A percentile compares a stretch with the other conserved stretches of the same genome.
These are phyloP conservation scores for Halcyon malimbica DNA, from an alignment of 2,113 vertebrate genomes.

Conservation along the genomic window DNA sequence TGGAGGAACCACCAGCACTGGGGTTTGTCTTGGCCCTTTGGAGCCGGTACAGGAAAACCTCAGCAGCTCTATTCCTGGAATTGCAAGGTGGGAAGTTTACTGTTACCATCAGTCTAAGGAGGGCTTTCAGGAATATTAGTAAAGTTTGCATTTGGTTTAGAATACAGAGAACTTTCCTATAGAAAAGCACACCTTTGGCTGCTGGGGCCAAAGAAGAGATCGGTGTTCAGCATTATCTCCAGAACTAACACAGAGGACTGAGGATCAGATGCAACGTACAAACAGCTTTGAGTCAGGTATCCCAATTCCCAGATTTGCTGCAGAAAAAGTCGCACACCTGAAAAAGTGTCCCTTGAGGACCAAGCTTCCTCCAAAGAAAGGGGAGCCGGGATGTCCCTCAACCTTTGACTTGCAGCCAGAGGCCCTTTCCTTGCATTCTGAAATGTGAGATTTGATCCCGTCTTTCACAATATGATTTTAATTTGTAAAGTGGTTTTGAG, in stretches of 20 bases:
- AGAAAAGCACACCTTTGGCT: not conserved
- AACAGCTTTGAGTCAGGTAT: not conserved
- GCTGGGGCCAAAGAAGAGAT: not conserved
- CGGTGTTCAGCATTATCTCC: not conserved
- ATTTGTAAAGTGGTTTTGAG: not conserved
- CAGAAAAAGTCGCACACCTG: not conserved
- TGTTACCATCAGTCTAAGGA: slow-evolving; percentile 58
- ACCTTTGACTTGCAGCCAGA: not conserved
- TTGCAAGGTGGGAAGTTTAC: slow-evolving; percentile 65
- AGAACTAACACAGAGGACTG: not conserved
- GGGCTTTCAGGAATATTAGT: slow-evolving; percentile 28
- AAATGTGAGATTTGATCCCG: not conserved
- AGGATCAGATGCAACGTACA: not conserved
- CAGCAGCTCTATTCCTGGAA: slow-evolving; percentile 82
- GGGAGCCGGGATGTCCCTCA: not conserved
- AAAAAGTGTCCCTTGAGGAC: not conserved
- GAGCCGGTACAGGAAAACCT: slow-evolving; percentile 74
- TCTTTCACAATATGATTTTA: not conserved
- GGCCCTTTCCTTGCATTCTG: not conserved
- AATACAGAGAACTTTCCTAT: not conserved
- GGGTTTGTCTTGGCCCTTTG: slow-evolving; percentile 74
- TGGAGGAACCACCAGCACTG: slow-evolving; percentile 45
- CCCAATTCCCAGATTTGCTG: not conserved
- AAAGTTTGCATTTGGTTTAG: not conserved
- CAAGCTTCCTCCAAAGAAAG: not conserved